Base-by-base conservation (phyloP, 2,888 invertebrate genomes). In the Enchytraeus crypticus region DNA sequence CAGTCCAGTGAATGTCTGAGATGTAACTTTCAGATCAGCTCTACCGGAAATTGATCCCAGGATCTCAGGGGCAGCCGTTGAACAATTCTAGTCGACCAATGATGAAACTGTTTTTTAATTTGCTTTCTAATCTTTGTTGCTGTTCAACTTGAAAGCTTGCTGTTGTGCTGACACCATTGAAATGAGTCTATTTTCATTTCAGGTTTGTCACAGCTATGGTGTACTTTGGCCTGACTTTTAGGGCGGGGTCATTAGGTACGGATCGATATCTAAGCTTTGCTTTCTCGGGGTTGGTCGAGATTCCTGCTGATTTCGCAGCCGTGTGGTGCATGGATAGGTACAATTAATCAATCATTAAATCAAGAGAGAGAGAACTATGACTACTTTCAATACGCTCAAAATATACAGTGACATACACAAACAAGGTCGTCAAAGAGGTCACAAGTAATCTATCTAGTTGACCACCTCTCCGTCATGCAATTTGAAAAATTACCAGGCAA, bases 181-280 rank as follows among this genome's bases (percentile, higher is more conserved):
- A 46, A 46, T 46, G 1, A 11, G 2, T 21, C 46, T 23, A 21
- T 11, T 3, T 46, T 46, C 21, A 21, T 45, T 66, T 23, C 70
- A 88, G 88, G 88, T 85, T 88, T 75, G 87, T 87, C 23, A 87
- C 86, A 72, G 87, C 87, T 70, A 85, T 86, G 62, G 86, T 87
- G 8, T 89, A 88, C 77, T 88, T 88, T 71, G 88, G 88, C 0
- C 78, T 89, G 5, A 87, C 88, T 0, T 86, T 88, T 85, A 87
- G 86, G 73, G 85, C 87, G 3, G 85, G 84, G 54, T 85, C 84
- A 72, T 82, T 88, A 57, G 87, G 86, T 5, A 87, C 86, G 32
- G 86, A 87, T 75, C 84, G 84, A 59, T 85, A 86, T 69, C 70
- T 87, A n/a, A 88, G 87, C 77, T 88, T 87, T 74, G 81, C 86